A percentile compares a stretch with the other conserved stretches of the same genome.
Evolutionary conservation across 2,113 vertebrate genomes (phyloP).

Genomic region (Pipra filicauda): DNA sequence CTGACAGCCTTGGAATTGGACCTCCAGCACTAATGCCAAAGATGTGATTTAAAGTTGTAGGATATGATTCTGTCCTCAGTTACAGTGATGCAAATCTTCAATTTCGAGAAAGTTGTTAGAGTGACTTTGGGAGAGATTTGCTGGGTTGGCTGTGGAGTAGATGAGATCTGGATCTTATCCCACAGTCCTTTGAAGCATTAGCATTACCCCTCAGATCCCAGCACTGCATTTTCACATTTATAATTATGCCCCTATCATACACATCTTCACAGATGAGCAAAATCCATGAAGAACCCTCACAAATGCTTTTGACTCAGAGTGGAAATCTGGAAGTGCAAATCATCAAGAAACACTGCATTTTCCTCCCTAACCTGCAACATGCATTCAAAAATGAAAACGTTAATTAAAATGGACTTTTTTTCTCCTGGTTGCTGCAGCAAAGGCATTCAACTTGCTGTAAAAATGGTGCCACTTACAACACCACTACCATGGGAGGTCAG

Average conservation of each 20-base stretch:
- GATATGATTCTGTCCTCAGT: neutral
- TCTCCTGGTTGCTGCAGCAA: neutral
- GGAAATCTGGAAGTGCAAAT: neutral
- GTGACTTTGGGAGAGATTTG: neutral
- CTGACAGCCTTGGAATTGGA: slow-evolving; percentile 4
- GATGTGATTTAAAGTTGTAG: slow-evolving; percentile 3
- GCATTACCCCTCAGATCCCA: neutral
- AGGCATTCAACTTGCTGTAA: neutral
- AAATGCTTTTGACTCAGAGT: neutral
- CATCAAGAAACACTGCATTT: slow-evolving; percentile 2
- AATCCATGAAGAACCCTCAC: neutral
- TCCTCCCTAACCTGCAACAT: neutral
- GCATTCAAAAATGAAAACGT: neutral
- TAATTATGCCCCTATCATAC: neutral
- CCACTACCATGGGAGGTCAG: neutral
- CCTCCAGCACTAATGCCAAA: neutral
- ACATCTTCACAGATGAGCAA: neutral
- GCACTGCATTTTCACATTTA: neutral
- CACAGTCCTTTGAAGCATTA: neutral
- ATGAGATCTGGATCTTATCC: neutral
- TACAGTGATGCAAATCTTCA: neutral
- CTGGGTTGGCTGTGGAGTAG: neutral
- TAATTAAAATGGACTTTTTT: slow-evolving; percentile 7
- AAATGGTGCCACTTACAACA: neutral
- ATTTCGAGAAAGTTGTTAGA: neutral